Base-by-base conservation (phyloP, 2,113 vertebrate genomes). In the Promerops cafer region DNA sequence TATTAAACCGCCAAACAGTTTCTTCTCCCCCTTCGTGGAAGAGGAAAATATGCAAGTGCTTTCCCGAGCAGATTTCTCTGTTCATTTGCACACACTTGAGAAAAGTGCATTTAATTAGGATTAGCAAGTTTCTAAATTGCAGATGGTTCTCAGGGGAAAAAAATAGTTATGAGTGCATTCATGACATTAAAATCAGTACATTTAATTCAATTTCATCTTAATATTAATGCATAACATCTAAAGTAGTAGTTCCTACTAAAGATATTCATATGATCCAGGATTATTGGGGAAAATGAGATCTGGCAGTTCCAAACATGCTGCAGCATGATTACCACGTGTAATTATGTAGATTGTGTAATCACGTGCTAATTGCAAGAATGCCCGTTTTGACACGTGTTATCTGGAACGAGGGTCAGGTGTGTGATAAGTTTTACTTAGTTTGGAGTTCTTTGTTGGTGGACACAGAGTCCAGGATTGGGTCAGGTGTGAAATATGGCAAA, bases 181-280 rank as follows among this genome's bases (percentile, higher is more conserved):
- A 89, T 93, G 93, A 89, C 93, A 95, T 96, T 97, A 96, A 97
- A 96, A 96, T 97, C 93, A 95, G 94, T 95, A 94, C 95, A 95
- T 96, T 96, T 93, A 97, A 96, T 96, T 97, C 96, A 96, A 95
- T 95, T 97, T 92, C 69, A 84, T 94, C 80, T 95, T 96, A 83
- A 94, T 94, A 95, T 92, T 96, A 96, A 96, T 97, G 92, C 60
- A 45, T 89, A 92, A 60, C 80, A 87, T 96, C 90, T 92, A 75
- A 94, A 97, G 83, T 79, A 89, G 85, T 81, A 45, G 68, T 82
- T 96, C 76, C 92, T 95, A 53, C 52, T 82, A 83, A 94, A 83
- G 76, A 81, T 89, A 47, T 2, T 92, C 42, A 40, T 26, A 14
- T 77, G 88, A 93, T 2, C 90, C 70, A 12, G 59, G 70, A 69